Conservation (phyloP, 2,113 vertebrate genomes). For the Corydoras sp. region DNA sequence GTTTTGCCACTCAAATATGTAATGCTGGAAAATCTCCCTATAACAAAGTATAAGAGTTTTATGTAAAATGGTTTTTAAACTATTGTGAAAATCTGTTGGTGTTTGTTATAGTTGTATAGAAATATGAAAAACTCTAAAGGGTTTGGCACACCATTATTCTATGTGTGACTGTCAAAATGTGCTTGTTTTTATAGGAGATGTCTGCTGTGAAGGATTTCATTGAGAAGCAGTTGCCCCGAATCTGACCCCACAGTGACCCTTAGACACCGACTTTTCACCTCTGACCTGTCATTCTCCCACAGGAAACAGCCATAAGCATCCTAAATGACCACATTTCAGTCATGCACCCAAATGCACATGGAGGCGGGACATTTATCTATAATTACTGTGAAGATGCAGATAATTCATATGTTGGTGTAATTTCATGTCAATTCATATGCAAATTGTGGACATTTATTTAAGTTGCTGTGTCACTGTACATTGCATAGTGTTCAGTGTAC, state of each 20-base stretch:
- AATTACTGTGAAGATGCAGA: conserved; percentile 45
- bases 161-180: too few species aligned
- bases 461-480: conserved; percentile 13
- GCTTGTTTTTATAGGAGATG: conserved; percentile 79
- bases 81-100: too few species aligned
- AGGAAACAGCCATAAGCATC: conserved; percentile 77
- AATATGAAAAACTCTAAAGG: too few species aligned
- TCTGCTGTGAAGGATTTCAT: conserved; percentile 91
- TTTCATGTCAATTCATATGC: conserved; percentile 23
- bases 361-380: conserved; percentile 17
- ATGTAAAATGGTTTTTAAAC: too few species aligned
- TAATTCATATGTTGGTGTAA: conserved; percentile 32
- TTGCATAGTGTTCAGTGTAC: conserved; percentile 14
- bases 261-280: conserved; percentile 65
- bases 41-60: too few species aligned
- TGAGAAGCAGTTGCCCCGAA: conserved; percentile 87
- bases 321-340: conserved; percentile 37
- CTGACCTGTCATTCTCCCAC: conserved; percentile 65
- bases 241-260: conserved; percentile 75
- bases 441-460: conserved; percentile 27
- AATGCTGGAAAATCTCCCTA: too few species aligned
- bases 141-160: too few species aligned
- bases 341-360: conserved; percentile 26
- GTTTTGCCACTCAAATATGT: too few species aligned
- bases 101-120: too few species aligned